Evolutionary conservation across 2,113 vertebrate genomes (phyloP), one percentile per base, ranked within the genome.

Genomic region (Chinchilla lanigera): DNA sequence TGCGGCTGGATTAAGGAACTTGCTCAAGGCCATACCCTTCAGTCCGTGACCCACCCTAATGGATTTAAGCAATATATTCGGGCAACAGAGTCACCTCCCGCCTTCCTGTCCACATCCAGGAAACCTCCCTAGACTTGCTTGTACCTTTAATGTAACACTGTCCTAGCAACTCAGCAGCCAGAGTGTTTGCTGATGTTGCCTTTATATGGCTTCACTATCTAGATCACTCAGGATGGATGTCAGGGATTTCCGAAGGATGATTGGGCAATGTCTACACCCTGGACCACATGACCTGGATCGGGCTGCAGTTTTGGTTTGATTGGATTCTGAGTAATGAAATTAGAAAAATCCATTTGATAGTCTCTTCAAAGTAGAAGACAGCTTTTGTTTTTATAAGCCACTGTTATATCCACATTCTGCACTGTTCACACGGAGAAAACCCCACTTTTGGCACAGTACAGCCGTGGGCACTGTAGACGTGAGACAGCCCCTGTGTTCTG

Each of bases 311-410:
- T n/a, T 61, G n/a, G 20, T 84, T 78, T 96, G 81, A 86, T 47
- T n/a, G 80, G 50, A 71, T 44, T 89, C 28, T 95, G 44, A 93
- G 54, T 69, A 96, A 65, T 35, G 28, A 69, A 63, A 90, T 69
- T 89, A 93, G 47, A 63, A 85, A 87, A 71, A 84, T 41, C 12
- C 13, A 85, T 24, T 84, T 4, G 5, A 52, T 8, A n/a, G 8
- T 0, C 69, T 97, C 47, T 83, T 89, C 28, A 35, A 82, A 52
- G 41, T 71, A 9, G 77, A 35, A 65, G 88, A 82, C 0, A n/a
- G 19, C 24, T 86, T 91, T 24, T 60, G 22, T 88, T 90, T 87
- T 90, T 47, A 92, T 6, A 19, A 86, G 52, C 12, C 83, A 28
- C 16, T 94, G 7, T 73, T 85, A 69, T 73, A n/a, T 47, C 22